Conservation (phyloP, 2,888 invertebrate genomes). For the Rugalucina vietnamica region DNA sequence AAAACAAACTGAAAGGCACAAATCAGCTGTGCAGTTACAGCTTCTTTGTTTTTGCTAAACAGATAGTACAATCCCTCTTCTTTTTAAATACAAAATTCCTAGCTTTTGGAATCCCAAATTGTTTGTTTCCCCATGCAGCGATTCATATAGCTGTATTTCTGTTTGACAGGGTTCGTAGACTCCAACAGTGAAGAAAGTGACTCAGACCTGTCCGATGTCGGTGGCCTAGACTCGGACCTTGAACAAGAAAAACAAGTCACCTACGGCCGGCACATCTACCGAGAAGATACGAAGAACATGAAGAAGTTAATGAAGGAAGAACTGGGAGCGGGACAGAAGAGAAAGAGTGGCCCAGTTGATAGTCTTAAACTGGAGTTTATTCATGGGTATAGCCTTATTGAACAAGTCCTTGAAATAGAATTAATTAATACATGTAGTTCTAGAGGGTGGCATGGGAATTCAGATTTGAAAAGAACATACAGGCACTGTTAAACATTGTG, state of each 20-base stretch:
- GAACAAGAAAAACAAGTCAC: conserved; percentile 83
- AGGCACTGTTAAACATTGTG: too few relatives aligned
- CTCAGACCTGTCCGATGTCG: conserved; percentile 83
- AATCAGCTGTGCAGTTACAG: too few relatives aligned
- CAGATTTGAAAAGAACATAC: too few relatives aligned
- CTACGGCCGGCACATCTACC: conserved; percentile 80
- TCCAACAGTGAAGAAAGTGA: conserved; percentile 84
- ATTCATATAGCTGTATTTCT: not conserved
- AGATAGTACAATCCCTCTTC: too few relatives aligned
- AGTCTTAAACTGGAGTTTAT: conserved; percentile 82
- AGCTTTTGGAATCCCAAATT: too few relatives aligned
- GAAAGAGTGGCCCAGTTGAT: conserved; percentile 79
- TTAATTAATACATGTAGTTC: too few relatives aligned
- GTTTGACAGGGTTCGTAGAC: conserved; percentile 80
- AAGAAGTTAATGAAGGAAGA: conserved; percentile 78
- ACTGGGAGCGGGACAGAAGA: conserved; percentile 79
- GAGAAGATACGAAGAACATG: conserved; percentile 80
- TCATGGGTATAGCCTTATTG: conserved; percentile 80
- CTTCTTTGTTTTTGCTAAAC: too few relatives aligned
- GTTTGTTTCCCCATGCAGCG: too few relatives aligned
- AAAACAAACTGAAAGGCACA: too few relatives aligned
- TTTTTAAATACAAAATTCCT: too few relatives aligned
- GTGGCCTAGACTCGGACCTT: conserved; percentile 82
- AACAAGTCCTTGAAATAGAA: too few relatives aligned
- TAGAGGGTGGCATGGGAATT: too few relatives aligned